A percentile compares a stretch with the other conserved stretches of the same genome.
These are phyloP conservation scores for Conops quadrifasciatus DNA, from an alignment of 2,888 invertebrate species.

Conservation along the genomic window DNA sequence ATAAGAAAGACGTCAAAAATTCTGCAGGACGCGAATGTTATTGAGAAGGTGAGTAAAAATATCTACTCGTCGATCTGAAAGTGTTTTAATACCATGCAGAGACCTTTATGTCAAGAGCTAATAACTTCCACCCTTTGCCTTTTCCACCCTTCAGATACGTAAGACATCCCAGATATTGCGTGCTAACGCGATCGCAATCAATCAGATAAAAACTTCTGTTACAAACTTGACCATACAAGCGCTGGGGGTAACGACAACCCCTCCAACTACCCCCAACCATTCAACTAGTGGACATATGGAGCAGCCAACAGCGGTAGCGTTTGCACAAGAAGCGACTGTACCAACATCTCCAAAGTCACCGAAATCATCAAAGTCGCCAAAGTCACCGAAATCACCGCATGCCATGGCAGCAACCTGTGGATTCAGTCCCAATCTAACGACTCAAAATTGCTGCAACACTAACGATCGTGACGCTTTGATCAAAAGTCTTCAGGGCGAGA, in stretches of 20 bases:
- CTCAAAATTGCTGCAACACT: conserved; percentile 41
- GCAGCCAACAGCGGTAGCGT: conserved; percentile 19
- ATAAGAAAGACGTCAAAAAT: conserved; percentile 56
- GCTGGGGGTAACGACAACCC: conserved; percentile 27
- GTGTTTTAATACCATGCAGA: not conserved
- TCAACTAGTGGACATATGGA: conserved; percentile 35
- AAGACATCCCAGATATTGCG: conserved; percentile 51
- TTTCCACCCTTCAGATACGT: conserved; percentile 47
- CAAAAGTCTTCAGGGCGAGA: conserved; percentile 68
- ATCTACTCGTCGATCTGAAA: not conserved
- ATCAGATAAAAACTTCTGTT: conserved; percentile 11
- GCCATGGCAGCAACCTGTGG: conserved; percentile 47
- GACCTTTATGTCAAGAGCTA: not conserved
- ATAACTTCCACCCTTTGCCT: not conserved
- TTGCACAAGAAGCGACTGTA: conserved; percentile 4
- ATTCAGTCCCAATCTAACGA: conserved; percentile 46
- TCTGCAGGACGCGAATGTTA: conserved; percentile 51
- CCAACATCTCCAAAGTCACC: conserved; percentile 34
- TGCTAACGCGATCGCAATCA: conserved; percentile 28
- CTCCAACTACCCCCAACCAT: conserved; percentile 29
- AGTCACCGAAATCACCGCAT: conserved; percentile 42
- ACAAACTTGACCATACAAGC: conserved; percentile 24
- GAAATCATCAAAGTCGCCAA: no score
- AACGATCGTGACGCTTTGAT: conserved; percentile 61
- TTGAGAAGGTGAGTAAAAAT: conserved; percentile 51